phyloP scores from a whole-genome alignment of 1,140 invertebrate species.

The Drosophila busckii region DNA sequence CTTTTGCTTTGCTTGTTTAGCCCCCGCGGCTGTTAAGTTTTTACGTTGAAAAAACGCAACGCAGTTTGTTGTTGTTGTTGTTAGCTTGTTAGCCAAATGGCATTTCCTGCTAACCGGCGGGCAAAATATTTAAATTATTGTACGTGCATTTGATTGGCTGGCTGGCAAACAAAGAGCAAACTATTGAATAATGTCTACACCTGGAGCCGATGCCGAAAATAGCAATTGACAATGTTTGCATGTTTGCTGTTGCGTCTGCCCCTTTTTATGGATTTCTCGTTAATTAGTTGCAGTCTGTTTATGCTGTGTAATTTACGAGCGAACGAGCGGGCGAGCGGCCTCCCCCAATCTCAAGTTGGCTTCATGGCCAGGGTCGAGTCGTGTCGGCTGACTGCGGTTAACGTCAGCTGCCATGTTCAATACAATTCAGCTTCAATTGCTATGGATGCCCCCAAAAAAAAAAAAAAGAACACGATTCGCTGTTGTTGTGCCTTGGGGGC shows the following conservation, averaged over 20 bases:
- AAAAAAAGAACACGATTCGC: too few species aligned
- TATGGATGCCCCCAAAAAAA: too few species aligned
- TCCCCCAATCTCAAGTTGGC: constrained; percentile 24
- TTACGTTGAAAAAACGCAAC: constrained; percentile 7
- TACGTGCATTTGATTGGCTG: constrained; percentile 65
- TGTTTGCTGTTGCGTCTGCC: constrained; percentile 22
- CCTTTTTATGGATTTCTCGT: constrained; percentile 58
- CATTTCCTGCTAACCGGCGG: constrained; percentile 53
- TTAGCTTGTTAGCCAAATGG: constrained; percentile 67
- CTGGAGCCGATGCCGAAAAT: too few species aligned
- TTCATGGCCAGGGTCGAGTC: constrained; percentile 16
- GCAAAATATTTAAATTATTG: constrained; percentile 71
- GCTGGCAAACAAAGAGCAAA: not conserved
- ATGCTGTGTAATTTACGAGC: constrained; percentile 63
- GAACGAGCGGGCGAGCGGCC: too few species aligned
- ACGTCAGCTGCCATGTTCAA: constrained; percentile 31
- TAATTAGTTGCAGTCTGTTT: constrained; percentile 74
- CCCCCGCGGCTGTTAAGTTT: constrained; percentile 70
- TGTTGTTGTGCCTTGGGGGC: constrained; percentile 22
- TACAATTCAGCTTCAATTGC: constrained; percentile 73
- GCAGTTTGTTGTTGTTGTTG: constrained; percentile 21
- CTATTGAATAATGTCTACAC: not conserved
- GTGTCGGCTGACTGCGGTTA: constrained; percentile 4
- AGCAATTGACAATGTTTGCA: constrained; percentile 10
- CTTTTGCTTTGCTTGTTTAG: constrained; percentile 37